Evolutionary conservation across 2,888 invertebrate genomes (phyloP).

Genomic region (Sesia apiformis): DNA sequence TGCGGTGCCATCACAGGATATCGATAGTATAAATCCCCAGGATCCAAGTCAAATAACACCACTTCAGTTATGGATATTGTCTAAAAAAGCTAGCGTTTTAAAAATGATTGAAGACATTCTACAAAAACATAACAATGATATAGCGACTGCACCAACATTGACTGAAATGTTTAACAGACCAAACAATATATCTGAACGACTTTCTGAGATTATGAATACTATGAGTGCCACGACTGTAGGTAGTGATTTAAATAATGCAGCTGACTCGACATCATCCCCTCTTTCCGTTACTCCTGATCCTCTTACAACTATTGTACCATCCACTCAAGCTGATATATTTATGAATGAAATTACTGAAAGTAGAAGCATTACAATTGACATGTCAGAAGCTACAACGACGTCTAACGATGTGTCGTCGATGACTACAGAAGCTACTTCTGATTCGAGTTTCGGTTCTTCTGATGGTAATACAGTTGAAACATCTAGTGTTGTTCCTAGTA

Average conservation of each 20-base stretch:
- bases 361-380: conserved; percentile 14
- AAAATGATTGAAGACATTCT: conserved; percentile 69
- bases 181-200: conserved; percentile 43
- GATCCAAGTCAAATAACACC: conserved; percentile 47
- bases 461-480: conserved; percentile 1
- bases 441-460: conserved; percentile 8
- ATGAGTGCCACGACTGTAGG: conserved; percentile 43
- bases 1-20: conserved; percentile 16
- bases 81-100: conserved; percentile 64
- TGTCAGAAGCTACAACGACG: conserved; percentile 8
- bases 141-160: conserved; percentile 44
- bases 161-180: conserved; percentile 37
- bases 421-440: conserved; percentile 11
- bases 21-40: conserved; percentile 25
- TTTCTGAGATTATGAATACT: conserved; percentile 52
- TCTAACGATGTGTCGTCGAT: conserved; percentile 10
- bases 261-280: conserved; percentile 16
- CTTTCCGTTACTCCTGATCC: conserved; percentile 20
- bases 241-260: conserved; percentile 16
- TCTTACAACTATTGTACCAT: conserved; percentile 13
- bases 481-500: conserved; percentile 6
- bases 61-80: conserved; percentile 56
- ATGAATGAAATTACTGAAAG: conserved; percentile 14
- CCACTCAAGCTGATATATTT: neutral
- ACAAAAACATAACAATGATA: conserved; percentile 56